These are phyloP conservation scores for Ridgeia piscesae DNA, from an alignment of 1,140 invertebrate species.

Conservation along the genomic window DNA sequence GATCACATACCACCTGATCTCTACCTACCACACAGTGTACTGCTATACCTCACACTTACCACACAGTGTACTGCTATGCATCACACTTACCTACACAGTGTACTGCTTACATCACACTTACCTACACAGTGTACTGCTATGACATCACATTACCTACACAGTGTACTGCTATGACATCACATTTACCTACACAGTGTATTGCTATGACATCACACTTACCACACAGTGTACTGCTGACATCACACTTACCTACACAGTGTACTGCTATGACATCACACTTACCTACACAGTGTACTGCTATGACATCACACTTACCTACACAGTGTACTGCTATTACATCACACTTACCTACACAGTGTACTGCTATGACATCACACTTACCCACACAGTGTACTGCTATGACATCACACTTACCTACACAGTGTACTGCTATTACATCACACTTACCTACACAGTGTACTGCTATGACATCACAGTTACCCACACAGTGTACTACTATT, in stretches of 20 bases:
- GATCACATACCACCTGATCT: too few relatives aligned
- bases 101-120: conserved; percentile 37
- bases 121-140: conserved; percentile 53
- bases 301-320: not conserved
- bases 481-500: not conserved
- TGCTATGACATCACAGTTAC: not conserved
- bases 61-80: not conserved
- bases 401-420: not conserved
- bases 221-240: conserved; percentile 51
- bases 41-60: conserved; percentile 45
- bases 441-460: not conserved
- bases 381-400: too few relatives aligned
- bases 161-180: conserved; percentile 52
- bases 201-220: conserved; percentile 35
- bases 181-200: too few relatives aligned
- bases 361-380: not conserved
- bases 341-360: not conserved
- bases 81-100: conserved; percentile 49
- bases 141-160: conserved; percentile 35
- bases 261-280: conserved; percentile 43
- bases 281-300: conserved; percentile 33
- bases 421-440: not conserved
- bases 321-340: not conserved
- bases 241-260: conserved; percentile 50
- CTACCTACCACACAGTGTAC: conserved; percentile 37